Evolutionary conservation across 2,113 vertebrate species (phyloP).

Genomic region (Ondatra zibethicus): DNA sequence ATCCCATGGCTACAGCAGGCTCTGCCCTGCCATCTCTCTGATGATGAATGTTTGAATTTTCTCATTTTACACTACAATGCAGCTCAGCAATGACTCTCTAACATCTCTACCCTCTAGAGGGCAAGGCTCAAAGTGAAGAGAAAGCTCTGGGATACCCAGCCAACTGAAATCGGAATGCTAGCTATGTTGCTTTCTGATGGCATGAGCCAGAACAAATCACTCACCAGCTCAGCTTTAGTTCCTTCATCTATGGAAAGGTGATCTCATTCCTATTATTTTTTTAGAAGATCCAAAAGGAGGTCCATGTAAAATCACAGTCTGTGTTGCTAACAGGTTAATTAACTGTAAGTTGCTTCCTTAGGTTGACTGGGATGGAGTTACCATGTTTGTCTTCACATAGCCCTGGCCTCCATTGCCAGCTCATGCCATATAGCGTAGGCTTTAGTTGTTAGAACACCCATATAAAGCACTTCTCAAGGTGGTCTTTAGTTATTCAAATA

Average conservation of each 20-base stretch:
- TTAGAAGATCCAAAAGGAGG: constrained; percentile 23
- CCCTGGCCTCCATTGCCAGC: neutral
- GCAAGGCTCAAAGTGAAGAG: neutral
- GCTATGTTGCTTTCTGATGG: neutral
- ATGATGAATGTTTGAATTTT: neutral
- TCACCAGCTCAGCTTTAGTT: constrained; percentile 30
- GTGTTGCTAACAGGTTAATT: neutral
- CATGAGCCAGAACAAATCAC: neutral
- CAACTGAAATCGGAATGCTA: neutral
- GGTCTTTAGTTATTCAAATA: neutral
- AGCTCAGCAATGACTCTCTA: neutral
- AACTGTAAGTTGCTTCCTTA: constrained; percentile 9
- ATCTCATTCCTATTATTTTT: neutral
- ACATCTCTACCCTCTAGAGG: neutral
- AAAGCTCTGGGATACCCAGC: neutral
- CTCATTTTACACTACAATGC: constrained; percentile 5
- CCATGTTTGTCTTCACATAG: neutral
- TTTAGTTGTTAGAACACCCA: neutral
- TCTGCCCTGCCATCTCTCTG: constrained; percentile 21
- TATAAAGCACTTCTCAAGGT: constrained; percentile 24
- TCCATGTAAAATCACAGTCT: neutral
- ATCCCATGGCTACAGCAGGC: neutral
- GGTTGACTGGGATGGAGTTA: constrained; percentile 1
- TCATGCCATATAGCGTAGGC: neutral
- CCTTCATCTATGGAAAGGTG: constrained; percentile 7